Percentiles rank a stretch among this genome's conserved stretches.
Evolutionary conservation across 1,140 invertebrate species (phyloP).

Genomic region (Cryptotermes secundus): DNA sequence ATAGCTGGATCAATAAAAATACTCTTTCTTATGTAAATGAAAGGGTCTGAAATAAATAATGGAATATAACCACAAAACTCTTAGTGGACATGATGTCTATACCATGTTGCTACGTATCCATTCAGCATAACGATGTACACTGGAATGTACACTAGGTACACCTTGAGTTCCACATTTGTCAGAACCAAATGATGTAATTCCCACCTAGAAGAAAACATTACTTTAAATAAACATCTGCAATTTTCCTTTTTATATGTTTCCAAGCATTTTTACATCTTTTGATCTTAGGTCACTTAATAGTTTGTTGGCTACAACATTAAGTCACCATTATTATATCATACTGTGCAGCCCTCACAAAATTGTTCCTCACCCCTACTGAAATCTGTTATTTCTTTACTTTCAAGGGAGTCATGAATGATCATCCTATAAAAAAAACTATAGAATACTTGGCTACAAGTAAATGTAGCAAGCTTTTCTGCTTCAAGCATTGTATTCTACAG

Average conservation of each 20-base stretch:
- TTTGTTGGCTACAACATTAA: background rate
- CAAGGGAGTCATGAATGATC: too few relatives aligned
- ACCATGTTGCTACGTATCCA: constrained; percentile 65
- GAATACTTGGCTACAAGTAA: too few relatives aligned
- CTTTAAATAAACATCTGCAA: background rate
- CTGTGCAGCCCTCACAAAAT: background rate
- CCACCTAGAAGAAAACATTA: constrained; percentile 54
- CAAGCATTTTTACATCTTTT: background rate
- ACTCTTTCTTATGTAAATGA: too few relatives aligned
- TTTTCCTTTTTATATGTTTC: background rate
- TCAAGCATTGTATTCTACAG: too few relatives aligned
- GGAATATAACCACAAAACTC: too few relatives aligned
- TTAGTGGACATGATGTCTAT: background rate
- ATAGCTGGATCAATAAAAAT: too few relatives aligned
- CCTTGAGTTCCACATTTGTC: constrained; percentile 67
- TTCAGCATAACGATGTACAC: constrained; percentile 62
- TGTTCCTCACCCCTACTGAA: background rate
- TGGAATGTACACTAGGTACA: constrained; percentile 67
- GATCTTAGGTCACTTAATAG: background rate
- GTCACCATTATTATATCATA: background rate
- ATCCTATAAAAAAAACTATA: too few relatives aligned
- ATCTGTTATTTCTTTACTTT: too few relatives aligned
- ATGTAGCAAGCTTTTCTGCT: too few relatives aligned
- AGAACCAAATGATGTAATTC: constrained; percentile 70
- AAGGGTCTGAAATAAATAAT: too few relatives aligned